Percentiles rank a stretch among this genome's conserved stretches.
These are phyloP conservation scores for Machimus rusticus DNA, from an alignment of 2,888 invertebrate genomes.

Conservation along the genomic window DNA sequence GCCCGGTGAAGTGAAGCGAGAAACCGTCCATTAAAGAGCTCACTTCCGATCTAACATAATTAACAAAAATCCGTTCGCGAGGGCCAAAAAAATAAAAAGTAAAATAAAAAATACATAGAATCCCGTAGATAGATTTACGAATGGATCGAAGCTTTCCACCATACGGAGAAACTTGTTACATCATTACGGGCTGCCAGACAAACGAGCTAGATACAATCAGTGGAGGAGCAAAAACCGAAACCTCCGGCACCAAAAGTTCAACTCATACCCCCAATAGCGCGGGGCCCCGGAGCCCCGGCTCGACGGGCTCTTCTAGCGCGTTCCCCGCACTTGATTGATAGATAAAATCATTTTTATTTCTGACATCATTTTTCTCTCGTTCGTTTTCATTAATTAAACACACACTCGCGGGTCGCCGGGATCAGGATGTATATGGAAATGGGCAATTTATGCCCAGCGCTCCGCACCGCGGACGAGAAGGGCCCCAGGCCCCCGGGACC, in stretches of 20 bases:
- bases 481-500: neutral
- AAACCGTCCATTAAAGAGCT: constrained; percentile 1
- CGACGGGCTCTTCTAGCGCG: neutral
- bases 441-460: constrained; percentile 6
- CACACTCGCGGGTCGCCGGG: constrained; percentile 18
- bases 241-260: constrained; percentile 6
- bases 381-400: constrained; percentile 42
- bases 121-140: neutral
- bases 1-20: neutral
- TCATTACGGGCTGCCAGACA: constrained; percentile 14
- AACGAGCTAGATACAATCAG: constrained; percentile 11
- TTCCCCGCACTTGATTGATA: constrained; percentile 37
- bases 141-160: neutral
- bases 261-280: constrained; percentile 15
- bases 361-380: constrained; percentile 38
- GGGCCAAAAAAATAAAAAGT: neutral
- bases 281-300: neutral
- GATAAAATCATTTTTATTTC: constrained; percentile 41
- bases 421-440: constrained; percentile 34
- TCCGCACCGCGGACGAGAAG: neutral
- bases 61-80: neutral
- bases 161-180: constrained; percentile 17
- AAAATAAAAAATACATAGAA: neutral
- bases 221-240: neutral
- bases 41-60: constrained; percentile 14